Percentiles rank a stretch among this genome's conserved stretches.
Evolutionary conservation across 2,113 vertebrate species (phyloP).

Genomic region (Etia nguti): DNA sequence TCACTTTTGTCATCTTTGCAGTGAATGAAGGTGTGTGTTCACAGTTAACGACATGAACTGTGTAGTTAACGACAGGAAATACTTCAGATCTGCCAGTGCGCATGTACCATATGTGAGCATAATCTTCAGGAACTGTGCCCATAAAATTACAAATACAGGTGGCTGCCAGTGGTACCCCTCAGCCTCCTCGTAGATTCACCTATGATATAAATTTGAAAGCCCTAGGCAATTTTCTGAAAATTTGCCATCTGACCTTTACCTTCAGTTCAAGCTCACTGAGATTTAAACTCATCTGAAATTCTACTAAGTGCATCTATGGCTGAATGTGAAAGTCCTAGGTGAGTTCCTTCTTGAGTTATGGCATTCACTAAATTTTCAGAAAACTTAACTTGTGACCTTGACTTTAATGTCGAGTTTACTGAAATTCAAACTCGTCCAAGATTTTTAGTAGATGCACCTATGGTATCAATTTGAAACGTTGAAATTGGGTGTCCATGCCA

Average conservation of each 20-base stretch:
- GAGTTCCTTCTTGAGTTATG: not conserved
- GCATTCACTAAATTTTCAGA: not conserved
- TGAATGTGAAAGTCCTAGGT: not conserved
- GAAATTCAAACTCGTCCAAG: no score
- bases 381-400: not conserved
- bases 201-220: not conserved
- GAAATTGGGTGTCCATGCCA: no score
- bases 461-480: no score
- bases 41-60: not conserved
- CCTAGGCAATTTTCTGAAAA: not conserved
- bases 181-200: not conserved
- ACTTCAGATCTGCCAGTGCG: not conserved
- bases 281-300: not conserved
- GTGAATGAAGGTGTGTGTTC: not conserved
- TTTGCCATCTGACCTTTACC: not conserved
- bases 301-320: not conserved
- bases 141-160: not conserved
- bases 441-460: no score
- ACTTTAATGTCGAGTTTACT: not conserved
- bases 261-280: not conserved
- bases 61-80: not conserved
- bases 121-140: not conserved
- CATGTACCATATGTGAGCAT: not conserved
- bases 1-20: not conserved
- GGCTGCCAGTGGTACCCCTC: not conserved